Percentiles rank a stretch among this genome's conserved stretches.
Conservation (phyloP, 2,888 invertebrate species). For the Sipunculus nudus region DNA sequence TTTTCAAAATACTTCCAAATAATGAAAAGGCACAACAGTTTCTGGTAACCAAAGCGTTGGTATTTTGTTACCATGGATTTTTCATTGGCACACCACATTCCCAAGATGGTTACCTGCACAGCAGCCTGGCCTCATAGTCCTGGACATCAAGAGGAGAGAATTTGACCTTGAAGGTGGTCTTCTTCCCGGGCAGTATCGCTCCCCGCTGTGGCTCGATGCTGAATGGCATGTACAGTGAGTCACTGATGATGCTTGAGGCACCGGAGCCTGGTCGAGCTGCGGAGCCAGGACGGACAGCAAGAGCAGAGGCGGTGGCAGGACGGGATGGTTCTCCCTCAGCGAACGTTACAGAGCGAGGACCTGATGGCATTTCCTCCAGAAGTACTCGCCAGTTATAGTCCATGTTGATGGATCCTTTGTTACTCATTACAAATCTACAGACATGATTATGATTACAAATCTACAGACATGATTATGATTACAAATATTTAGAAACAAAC, state of each 20-base stretch:
- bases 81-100: too few species aligned
- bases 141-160: conserved; percentile 64
- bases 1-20: too few species aligned
- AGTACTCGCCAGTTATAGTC: conserved; percentile 64
- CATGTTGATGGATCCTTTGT: conserved; percentile 59
- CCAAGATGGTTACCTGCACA: conserved; percentile 65
- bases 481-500: conserved; percentile 51
- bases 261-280: conserved; percentile 48
- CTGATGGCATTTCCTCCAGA: conserved; percentile 55
- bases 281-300: conserved; percentile 26
- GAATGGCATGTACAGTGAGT: conserved; percentile 60
- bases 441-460: conserved; percentile 53
- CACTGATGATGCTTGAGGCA: conserved; percentile 45
- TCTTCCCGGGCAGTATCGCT: conserved; percentile 58
- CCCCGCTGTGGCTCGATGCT: conserved; percentile 62
- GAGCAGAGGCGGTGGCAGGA: conserved; percentile 23
- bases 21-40: too few species aligned
- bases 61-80: too few species aligned
- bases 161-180: conserved; percentile 52
- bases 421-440: conserved; percentile 54
- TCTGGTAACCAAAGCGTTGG: too few species aligned
- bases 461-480: conserved; percentile 55
- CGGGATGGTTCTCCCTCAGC: conserved; percentile 47
- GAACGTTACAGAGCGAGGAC: conserved; percentile 57
- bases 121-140: conserved; percentile 62